Evolutionary conservation across 2,797 vertebrate genomes (phyloP), one percentile per base, ranked within the genome.

Genomic region (Microchirus variegatus): DNA sequence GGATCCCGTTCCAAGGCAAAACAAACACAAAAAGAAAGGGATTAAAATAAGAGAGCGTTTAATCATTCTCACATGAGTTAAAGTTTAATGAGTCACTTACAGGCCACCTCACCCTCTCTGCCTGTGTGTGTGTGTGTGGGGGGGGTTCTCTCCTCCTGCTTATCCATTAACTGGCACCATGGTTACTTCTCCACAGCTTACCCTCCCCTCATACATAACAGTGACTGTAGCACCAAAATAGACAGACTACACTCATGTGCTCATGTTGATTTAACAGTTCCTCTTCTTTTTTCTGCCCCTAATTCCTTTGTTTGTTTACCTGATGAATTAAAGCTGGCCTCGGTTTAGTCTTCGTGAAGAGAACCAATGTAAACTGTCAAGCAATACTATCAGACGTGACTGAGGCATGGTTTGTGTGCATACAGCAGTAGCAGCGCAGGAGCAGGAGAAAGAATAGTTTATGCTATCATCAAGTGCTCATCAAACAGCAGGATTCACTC

Each of bases 161-260:
- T 76, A 78, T 70, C 77, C 65, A 84, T 82, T 84, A 81, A 82
- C 77, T 57, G 67, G 35, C 67, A 49, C 61, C 56, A 59, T 71
- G 71, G 75, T 82, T 82, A 77, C 80, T 70, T 81, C 83, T 68
- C 51, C 4, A 3, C 43, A 17, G 62, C 63, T 57, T 67, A 69
- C 53, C 49, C 58, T 63, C 19, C 19, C 53, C 22, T 70, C 60
- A 57, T 41, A 60, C 42, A 31, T 77, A 64, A 70, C 58, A 45
- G 16, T 35, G 45, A 13, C 43, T 42, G 37, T 37, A 63, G 13
- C 35, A 72, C 60, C 53, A 67, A 52, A 46, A 67, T 60, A 61
- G 61, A 51, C 59, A 14, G 16, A 51, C 67, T 31, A 59, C 52
- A 59, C 52, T 65, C 46, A 17, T 57, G 38, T 54, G 38, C n/a